Base-by-base conservation (phyloP, 2,888 invertebrate species). In the Eupithecia subfuscata region DNA sequence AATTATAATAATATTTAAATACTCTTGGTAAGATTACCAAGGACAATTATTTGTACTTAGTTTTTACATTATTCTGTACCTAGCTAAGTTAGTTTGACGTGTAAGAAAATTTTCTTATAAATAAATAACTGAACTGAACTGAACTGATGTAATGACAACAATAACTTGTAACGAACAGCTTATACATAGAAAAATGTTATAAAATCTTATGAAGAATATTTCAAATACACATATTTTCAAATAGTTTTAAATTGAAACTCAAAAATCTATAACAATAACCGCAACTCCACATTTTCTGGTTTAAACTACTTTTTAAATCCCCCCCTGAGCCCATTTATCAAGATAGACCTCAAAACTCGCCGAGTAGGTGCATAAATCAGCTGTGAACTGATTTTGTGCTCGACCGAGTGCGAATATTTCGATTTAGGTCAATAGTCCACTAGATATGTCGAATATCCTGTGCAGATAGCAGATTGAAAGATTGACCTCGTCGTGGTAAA, bases 381-480 rank as follows among this genome's bases (percentile, higher is more conserved):
- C 78, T 81, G 79, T 82, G 82, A 85, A 84, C 84, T 83, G 87
- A 87, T 87, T 87, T 84, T 81, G 82, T 75, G 82, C 83, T 82
- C 78, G 79, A 79, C 78, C 81, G 81, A 80, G 75, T 79, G 67
- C 69, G 81, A 82, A 82, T 81, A 80, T 83, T 74, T 74, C 77
- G 73, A 79, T 78, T 76, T 75, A 76, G 78, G 79, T 74, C 75
- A 78, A 70, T 16, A 70, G 67, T 75, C 70, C 18, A 75, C 71
- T 76, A 52, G 70, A 74, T 63, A 45, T 70, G 67, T 73, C 60
- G 70, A 34, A 71, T 69, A 52, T 63, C 56, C 37, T 48, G 40
- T 37, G 68, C 60, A 16, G 60, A 22, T 22, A 40, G 63, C 18
- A 69, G 68, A 73, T 74, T 34, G 40, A 68, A 43, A 30, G 63